These are phyloP conservation scores for Schrankia costaestrigalis DNA, from an alignment of 2,888 invertebrate species.

Conservation along the genomic window DNA sequence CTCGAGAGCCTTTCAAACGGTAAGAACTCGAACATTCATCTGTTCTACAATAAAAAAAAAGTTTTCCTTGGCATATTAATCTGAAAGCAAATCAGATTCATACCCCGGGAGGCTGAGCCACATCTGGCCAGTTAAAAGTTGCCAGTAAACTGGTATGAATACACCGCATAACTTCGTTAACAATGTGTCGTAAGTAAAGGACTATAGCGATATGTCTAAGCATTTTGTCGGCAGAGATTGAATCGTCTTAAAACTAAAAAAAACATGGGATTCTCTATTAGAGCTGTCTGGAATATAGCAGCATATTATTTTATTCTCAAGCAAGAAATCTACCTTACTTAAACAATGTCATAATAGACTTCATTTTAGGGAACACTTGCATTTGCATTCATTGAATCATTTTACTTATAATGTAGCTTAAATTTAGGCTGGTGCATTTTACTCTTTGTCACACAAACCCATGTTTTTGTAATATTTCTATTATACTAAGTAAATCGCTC, in stretches of 20 bases:
- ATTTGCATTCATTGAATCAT: too few relatives aligned
- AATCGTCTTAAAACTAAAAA: too few relatives aligned
- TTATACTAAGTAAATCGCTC: constrained; percentile 2
- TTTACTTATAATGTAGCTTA: too few relatives aligned
- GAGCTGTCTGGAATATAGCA: too few relatives aligned
- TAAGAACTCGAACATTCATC: constrained; percentile 34
- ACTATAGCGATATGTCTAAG: constrained; percentile 14
- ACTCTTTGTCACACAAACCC: background rate
- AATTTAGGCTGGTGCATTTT: background rate
- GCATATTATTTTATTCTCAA: too few relatives aligned
- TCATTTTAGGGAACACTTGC: too few relatives aligned
- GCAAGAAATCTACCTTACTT: too few relatives aligned
- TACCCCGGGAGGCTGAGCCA: constrained; percentile 57
- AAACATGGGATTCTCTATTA: too few relatives aligned
- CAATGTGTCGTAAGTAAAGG: constrained; percentile 31
- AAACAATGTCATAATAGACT: too few relatives aligned
- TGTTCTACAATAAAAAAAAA: constrained; percentile 46
- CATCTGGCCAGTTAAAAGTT: constrained; percentile 79
- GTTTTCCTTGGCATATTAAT: constrained; percentile 58
- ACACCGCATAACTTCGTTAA: constrained; percentile 69
- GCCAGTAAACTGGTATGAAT: constrained; percentile 68
- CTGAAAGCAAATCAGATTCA: constrained; percentile 72
- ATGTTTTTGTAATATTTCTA: background rate
- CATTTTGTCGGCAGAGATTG: too few relatives aligned
- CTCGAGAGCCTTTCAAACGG: constrained; percentile 22